Percentiles rank a stretch among this genome's conserved stretches.
Conservation (phyloP, 2,113 vertebrate species). For the Phaethornis superciliosus region DNA sequence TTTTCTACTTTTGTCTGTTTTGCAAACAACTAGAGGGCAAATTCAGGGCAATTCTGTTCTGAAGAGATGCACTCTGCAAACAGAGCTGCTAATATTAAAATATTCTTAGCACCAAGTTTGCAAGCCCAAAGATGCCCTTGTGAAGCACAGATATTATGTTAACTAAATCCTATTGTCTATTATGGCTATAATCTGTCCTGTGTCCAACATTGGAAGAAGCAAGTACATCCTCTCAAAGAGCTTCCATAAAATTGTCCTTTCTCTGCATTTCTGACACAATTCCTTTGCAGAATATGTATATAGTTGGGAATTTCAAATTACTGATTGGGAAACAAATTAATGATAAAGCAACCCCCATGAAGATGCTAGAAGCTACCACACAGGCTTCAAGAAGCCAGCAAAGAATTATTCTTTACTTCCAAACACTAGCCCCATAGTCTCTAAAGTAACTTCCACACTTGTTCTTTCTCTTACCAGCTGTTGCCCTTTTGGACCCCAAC, state of each 20-base stretch:
- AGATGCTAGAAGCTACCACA: background rate
- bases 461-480: conserved; percentile 89
- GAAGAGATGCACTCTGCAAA: background rate
- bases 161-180: background rate
- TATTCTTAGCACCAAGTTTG: background rate
- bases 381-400: background rate
- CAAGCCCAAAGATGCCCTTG: background rate
- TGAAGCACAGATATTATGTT: background rate
- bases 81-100: background rate
- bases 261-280: background rate
- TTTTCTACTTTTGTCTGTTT: background rate
- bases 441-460: background rate
- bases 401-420: background rate
- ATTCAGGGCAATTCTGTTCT: background rate
- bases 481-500: conserved; percentile 95
- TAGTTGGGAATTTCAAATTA: background rate
- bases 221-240: conserved; percentile 12
- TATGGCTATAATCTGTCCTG: background rate
- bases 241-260: background rate
- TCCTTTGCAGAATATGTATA: background rate
- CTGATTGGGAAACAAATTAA: background rate
- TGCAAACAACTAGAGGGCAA: background rate
- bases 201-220: background rate
- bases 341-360: background rate
- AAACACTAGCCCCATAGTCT: background rate